A percentile compares a stretch with the other conserved stretches of the same genome.
Evolutionary conservation across 2,113 vertebrate species (phyloP).

Genomic region (Boleophthalmus pectinirostris): DNA sequence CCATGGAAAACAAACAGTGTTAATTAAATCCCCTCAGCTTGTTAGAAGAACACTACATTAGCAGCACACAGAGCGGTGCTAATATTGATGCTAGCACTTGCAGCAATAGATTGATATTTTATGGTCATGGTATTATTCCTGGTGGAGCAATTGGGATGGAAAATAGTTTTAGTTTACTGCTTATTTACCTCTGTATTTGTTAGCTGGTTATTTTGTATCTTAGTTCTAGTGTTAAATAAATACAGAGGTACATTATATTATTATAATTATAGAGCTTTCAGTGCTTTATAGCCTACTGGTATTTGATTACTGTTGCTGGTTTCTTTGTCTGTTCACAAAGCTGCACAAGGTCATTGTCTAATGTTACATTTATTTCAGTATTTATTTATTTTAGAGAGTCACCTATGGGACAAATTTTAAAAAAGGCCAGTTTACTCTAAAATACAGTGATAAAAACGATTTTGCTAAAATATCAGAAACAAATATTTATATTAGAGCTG

Average conservation of each 20-base stretch:
- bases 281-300: background rate
- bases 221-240: constrained; percentile 36
- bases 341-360: background rate
- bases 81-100: constrained; percentile 43
- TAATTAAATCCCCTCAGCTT: constrained; percentile 82
- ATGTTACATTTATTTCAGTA: background rate
- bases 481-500: background rate
- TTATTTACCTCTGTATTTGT: constrained; percentile 19
- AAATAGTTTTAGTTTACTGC: constrained; percentile 34
- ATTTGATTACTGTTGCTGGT: background rate
- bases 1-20: constrained; percentile 78
- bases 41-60: constrained; percentile 64
- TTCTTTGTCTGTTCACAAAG: background rate
- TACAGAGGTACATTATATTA: background rate
- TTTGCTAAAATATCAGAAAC: background rate
- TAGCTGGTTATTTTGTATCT: constrained; percentile 23
- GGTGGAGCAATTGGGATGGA: constrained; percentile 31
- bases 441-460: too few relatives aligned
- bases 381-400: too few relatives aligned
- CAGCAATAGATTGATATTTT: constrained; percentile 39
- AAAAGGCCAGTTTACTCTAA: too few relatives aligned
- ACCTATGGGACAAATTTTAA: too few relatives aligned
- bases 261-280: too few relatives aligned
- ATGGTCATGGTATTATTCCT: constrained; percentile 48
- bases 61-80: constrained; percentile 36